These are phyloP conservation scores for Leptothorax acervorum DNA, from an alignment of 2,888 invertebrate species.

Conservation along the genomic window DNA sequence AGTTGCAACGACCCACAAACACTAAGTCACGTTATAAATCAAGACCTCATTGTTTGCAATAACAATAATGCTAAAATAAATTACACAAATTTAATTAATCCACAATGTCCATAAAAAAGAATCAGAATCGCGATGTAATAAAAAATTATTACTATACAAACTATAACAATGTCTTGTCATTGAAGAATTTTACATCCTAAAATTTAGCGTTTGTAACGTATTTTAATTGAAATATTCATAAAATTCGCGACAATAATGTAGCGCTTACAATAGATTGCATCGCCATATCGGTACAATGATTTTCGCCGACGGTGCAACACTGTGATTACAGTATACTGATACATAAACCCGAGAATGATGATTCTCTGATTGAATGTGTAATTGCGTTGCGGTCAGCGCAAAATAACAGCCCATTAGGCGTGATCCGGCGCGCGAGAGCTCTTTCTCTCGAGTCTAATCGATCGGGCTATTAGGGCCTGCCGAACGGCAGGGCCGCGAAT, in stretches of 20 bases:
- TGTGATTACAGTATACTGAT: conserved; percentile 70
- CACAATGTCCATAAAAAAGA: not conserved
- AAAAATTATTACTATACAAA: not conserved
- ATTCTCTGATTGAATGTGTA: conserved; percentile 81
- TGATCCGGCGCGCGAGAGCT: conserved; percentile 53
- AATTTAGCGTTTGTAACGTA: not conserved
- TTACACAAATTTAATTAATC: not conserved
- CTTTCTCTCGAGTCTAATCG: conserved; percentile 73
- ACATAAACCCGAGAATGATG: conserved; percentile 76
- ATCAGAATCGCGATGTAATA: not conserved
- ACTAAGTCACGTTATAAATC: conserved; percentile 3
- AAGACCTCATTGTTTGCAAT: not conserved
- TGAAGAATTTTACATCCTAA: not conserved
- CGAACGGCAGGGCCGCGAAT: conserved; percentile 65
- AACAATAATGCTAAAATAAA: not conserved
- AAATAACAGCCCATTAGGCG: conserved; percentile 78
- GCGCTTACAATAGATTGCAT: conserved; percentile 2
- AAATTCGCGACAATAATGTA: not conserved
- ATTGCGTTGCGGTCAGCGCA: conserved; percentile 72
- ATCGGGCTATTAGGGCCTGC: conserved; percentile 72
- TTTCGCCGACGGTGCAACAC: conserved; percentile 16
- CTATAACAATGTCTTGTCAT: not conserved
- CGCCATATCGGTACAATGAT: not conserved
- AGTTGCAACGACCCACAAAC: conserved; percentile 44
- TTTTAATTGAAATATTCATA: not conserved